Evolutionary conservation across 1,140 invertebrate species (phyloP), one percentile per base, ranked within the genome.

Genomic region (Drosophila santomea): DNA sequence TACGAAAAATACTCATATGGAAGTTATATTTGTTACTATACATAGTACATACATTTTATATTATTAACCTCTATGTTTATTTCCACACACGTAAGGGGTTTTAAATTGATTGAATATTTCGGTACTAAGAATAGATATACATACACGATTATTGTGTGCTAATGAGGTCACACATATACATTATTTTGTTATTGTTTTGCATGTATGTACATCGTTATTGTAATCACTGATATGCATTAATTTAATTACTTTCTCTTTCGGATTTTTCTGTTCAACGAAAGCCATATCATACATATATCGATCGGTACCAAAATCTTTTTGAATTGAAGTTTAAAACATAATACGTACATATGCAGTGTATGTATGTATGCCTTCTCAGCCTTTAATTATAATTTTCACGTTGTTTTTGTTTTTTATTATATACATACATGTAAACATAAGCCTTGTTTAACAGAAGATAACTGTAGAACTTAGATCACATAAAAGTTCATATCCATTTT

Each of bases 1-100:
- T 84, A 84, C 84, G 81, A 84, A 84, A 84, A 84, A 84, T 84
- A 90, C 75, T 85, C 79, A 89, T 90, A 89, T 89, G 81, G 80
- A 90, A 90, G 84, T 90, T 85, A 89, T 78, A 78, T 81, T 62
- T 38, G 74, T 78, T 86, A 71, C 78, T 86, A 86, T 86, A 81
- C 78, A 78, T 86, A 78, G 61, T 78, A 82, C 64, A 78, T 69
- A 64, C 68, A 80, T 74, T 43, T 85, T 72, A 80, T 61, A 80
- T 67, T 84, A 77, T 74, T 80, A 79, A 76, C 72, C 60, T 68
- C 66, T 76, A 67, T 73, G 32, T 64, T 74, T 86, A 85, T 79
- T 48, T 82, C 79, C 81, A 84, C 72, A 84, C 62, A 84, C 62
- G 51, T 68, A 66, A 25, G 32, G 63, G 61, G 58, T 59, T 58